A percentile compares a stretch with the other conserved stretches of the same genome.
phyloP scores from a whole-genome alignment of 2,797 vertebrate species.

The Neostethus bicornis region DNA sequence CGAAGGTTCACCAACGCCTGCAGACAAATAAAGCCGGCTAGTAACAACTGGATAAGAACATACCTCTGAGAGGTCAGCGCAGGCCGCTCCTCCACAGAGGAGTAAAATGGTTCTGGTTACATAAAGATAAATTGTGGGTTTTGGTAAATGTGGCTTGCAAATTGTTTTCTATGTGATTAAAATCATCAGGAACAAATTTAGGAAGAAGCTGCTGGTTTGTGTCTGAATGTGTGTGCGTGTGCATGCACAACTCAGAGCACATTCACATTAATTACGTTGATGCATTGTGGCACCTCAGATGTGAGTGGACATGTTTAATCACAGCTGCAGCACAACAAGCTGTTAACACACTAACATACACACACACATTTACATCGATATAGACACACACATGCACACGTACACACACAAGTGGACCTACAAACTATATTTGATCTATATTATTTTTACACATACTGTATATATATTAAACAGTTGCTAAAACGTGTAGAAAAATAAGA shows the following conservation, averaged over 20 bases:
- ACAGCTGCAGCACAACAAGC: constrained; percentile 54
- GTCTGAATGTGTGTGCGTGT: constrained; percentile 37
- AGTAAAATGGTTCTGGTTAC: neutral
- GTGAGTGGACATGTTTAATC: constrained; percentile 65
- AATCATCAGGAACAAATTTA: neutral
- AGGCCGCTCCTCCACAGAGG: constrained; percentile 11
- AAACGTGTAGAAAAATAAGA: too few relatives aligned
- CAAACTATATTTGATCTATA: too few relatives aligned
- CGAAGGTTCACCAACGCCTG: constrained; percentile 58
- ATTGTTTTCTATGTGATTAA: constrained; percentile 6
- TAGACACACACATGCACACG: too few relatives aligned
- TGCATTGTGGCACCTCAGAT: constrained; percentile 71
- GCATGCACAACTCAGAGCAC: constrained; percentile 67
- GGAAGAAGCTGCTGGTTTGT: constrained; percentile 18
- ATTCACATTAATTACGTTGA: constrained; percentile 76
- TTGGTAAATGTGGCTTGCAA: neutral
- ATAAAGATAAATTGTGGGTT: neutral
- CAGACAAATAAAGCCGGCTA: constrained; percentile 51
- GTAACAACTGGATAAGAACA: constrained; percentile 35
- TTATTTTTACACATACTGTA: too few relatives aligned
- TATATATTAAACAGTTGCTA: too few relatives aligned
- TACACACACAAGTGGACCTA: too few relatives aligned
- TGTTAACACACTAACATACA: too few relatives aligned
- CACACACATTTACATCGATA: too few relatives aligned
- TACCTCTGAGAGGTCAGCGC: constrained; percentile 30